These are phyloP conservation scores for Danaus melanippus DNA, from an alignment of 1,140 invertebrate species.

Conservation along the genomic window DNA sequence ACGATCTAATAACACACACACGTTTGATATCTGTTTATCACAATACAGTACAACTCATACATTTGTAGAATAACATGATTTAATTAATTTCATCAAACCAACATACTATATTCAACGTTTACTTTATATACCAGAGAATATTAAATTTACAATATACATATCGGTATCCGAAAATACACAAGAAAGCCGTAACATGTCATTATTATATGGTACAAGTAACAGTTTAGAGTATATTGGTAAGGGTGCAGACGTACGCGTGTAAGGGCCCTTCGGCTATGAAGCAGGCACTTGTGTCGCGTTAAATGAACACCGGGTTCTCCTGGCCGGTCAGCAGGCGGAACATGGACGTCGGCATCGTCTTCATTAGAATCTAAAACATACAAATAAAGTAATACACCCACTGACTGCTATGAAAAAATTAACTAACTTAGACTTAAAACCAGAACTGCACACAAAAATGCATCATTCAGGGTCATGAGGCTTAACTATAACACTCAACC, in stretches of 20 bases:
- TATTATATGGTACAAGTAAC: constrained; percentile 4
- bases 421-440: no score
- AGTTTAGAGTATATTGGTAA: no score
- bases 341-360: constrained; percentile 99
- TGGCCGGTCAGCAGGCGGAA: constrained; percentile 98
- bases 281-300: constrained; percentile 71
- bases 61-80: background rate
- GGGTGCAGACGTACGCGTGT: constrained; percentile 2
- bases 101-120: no score
- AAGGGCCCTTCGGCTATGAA: constrained; percentile 23
- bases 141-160: no score
- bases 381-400: background rate
- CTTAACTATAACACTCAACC: no score
- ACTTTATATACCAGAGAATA: no score
- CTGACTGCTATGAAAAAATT: no score
- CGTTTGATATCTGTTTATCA: background rate
- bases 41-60: background rate
- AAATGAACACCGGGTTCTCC: constrained; percentile 99
- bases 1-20: constrained; percentile 11
- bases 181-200: constrained; percentile 1
- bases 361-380: constrained; percentile 95
- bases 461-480: no score
- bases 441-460: no score
- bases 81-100: background rate
- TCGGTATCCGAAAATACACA: no score